Conservation (phyloP, 2,888 invertebrate genomes). For the Tinea trinotella region DNA sequence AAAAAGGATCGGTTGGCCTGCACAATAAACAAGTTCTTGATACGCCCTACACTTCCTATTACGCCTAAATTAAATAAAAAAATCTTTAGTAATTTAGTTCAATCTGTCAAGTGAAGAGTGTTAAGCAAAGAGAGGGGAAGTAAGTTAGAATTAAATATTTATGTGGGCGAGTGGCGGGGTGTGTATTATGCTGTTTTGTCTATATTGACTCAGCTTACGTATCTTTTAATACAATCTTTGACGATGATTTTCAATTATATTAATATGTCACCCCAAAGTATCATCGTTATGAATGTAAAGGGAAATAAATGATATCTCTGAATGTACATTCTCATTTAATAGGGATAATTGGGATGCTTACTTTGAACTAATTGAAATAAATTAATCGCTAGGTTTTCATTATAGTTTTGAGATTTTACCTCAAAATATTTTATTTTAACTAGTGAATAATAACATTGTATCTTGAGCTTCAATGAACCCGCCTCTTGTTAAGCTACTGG, state of each 20-base stretch:
- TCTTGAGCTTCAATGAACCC: too few relatives aligned
- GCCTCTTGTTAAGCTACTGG: too few relatives aligned
- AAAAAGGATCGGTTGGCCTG: slow-evolving; percentile 38
- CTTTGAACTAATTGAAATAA: too few relatives aligned
- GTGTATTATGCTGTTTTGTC: background rate
- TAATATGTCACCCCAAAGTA: background rate
- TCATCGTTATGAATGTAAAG: background rate
- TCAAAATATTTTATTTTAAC: too few relatives aligned
- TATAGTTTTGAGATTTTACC: too few relatives aligned
- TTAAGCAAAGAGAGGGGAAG: slow-evolving; percentile 64
- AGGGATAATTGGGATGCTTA: too few relatives aligned
- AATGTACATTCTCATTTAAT: too few relatives aligned
- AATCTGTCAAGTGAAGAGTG: slow-evolving; percentile 72
- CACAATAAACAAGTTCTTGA: slow-evolving; percentile 40
- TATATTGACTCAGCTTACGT: slow-evolving; percentile 11
- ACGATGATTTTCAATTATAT: slow-evolving; percentile 8
- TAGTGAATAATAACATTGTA: too few relatives aligned
- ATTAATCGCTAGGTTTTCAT: too few relatives aligned
- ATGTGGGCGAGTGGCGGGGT: slow-evolving; percentile 32
- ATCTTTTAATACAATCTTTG: slow-evolving; percentile 14
- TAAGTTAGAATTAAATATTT: slow-evolving; percentile 40
- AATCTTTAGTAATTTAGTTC: slow-evolving; percentile 62
- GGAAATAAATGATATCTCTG: too few relatives aligned
- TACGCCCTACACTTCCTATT: slow-evolving; percentile 45
- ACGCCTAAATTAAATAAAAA: slow-evolving; percentile 67